Evolutionary conservation across 2,888 invertebrate genomes (phyloP), one percentile per base, ranked within the genome.

Genomic region (Lepas anatifera): DNA sequence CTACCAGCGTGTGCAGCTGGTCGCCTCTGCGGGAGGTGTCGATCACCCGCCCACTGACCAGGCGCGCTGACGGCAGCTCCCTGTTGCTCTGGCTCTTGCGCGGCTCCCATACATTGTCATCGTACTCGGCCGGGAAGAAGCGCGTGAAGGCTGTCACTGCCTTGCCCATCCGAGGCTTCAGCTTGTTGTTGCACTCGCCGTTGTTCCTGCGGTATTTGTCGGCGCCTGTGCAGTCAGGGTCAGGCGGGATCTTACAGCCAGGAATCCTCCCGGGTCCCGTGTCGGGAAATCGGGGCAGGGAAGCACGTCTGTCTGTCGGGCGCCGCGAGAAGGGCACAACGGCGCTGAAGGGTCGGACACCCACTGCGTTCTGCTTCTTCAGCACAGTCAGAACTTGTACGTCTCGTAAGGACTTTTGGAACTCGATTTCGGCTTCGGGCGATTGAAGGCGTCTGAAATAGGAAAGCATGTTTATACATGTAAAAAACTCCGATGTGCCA

Each of bases 11-110:
- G 73, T 70, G 32, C 71, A 43, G 67, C 70, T 71, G 29, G 29
- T 18, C 67, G 58, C 32, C 25, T 71, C 72, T 3, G 29, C 32
- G 46, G 72, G 58, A 52, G 41, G 71, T 71, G n/a, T 52, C 58
- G 13, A 73, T 70, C 2, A 58, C 66, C 52, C 69, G 70, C 32
- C 46, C n/a, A 25, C 48, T 68, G 13, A 76, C 74, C 27, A 73
- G 68, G 25, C 77, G 71, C 25, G 76, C 75, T 29, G 74, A 75
- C 7, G 77, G 77, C 29, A 77, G 70, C n/a, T 70, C 70, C 3
- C 73, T 70, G n/a, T 75, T 76, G 25, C 70, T 70, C 11, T 58
- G 11, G 74, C 72, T 35, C 68, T 16, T 13, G 37, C 1, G n/a
- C 64, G 37, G 22, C 25, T 3, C 10, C n/a, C n/a, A 39, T 11